Conservation (phyloP, 2,888 invertebrate species). For the Conchocele bisecta region DNA sequence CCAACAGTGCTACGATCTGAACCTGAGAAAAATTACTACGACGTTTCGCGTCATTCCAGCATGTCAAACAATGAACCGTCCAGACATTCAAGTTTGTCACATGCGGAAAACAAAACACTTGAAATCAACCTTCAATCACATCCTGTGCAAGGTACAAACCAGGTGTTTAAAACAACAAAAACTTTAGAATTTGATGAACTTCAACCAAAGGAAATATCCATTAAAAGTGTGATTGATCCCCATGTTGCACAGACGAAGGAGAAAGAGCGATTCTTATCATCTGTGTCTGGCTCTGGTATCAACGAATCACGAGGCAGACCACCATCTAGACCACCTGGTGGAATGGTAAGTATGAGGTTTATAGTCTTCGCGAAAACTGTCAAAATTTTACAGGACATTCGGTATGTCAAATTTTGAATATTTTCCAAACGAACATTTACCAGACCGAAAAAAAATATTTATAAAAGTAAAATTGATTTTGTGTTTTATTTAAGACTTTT, state of each 20-base stretch:
- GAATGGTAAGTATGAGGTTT: conserved; percentile 51
- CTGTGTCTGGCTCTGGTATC: conserved; percentile 32
- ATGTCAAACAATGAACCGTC: conserved; percentile 25
- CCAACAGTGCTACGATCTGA: conserved; percentile 62
- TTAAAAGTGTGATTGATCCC: conserved; percentile 60
- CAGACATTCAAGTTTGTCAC: conserved; percentile 6
- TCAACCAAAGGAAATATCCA: conserved; percentile 58
- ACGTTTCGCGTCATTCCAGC: conserved; percentile 57
- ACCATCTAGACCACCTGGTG: conserved; percentile 56
- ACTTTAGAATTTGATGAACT: conserved; percentile 62
- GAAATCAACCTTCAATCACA: too few relatives aligned
- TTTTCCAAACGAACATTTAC: too few relatives aligned
- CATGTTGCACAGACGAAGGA: conserved; percentile 42
- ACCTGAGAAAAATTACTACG: conserved; percentile 65
- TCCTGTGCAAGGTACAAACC: neutral
- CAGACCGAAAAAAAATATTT: too few relatives aligned
- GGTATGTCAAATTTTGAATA: too few relatives aligned
- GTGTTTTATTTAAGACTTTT: neutral
- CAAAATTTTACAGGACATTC: too few relatives aligned
- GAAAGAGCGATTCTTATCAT: conserved; percentile 41
- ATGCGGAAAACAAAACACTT: too few relatives aligned
- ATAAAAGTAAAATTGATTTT: neutral
- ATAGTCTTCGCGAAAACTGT: too few relatives aligned
- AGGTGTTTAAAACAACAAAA: conserved; percentile 63
- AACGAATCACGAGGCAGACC: conserved; percentile 34